These are phyloP conservation scores for Heliconius nattereri DNA, from an alignment of 1,140 invertebrate species.

Conservation along the genomic window DNA sequence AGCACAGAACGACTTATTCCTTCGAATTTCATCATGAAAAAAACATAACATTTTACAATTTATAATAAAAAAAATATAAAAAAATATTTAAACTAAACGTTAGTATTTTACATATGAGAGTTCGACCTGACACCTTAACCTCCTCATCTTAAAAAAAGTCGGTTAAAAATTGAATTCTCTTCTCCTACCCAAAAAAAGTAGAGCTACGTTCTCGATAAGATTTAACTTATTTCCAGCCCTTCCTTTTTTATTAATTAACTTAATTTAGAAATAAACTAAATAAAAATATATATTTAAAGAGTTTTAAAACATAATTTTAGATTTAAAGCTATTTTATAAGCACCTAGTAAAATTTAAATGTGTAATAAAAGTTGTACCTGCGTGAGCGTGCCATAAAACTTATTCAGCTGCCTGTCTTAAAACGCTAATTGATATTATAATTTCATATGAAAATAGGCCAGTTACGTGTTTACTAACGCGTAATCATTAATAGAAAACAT, in stretches of 20 bases:
- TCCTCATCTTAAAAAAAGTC: no score
- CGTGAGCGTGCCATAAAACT: background rate
- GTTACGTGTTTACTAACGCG: slow-evolving; percentile 27
- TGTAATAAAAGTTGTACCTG: background rate
- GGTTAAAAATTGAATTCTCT: no score
- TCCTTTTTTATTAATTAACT: background rate
- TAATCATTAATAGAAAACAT: background rate
- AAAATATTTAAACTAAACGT: no score
- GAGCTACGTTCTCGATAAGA: no score
- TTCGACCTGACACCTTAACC: no score
- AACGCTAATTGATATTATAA: slow-evolving; percentile 24
- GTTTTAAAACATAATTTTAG: background rate
- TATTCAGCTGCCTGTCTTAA: slow-evolving; percentile 29
- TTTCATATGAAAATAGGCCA: slow-evolving; percentile 28
- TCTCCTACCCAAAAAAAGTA: no score
- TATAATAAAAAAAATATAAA: no score
- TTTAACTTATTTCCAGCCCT: no score
- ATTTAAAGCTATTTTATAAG: background rate
- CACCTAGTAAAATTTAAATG: background rate
- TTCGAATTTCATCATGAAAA: no score
- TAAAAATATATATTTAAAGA: background rate
- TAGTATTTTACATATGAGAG: no score
- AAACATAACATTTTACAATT: no score
- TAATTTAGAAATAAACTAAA: background rate
- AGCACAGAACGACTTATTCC: no score